Conservation (phyloP, 2,888 invertebrate species). For the Aromia moschata region DNA sequence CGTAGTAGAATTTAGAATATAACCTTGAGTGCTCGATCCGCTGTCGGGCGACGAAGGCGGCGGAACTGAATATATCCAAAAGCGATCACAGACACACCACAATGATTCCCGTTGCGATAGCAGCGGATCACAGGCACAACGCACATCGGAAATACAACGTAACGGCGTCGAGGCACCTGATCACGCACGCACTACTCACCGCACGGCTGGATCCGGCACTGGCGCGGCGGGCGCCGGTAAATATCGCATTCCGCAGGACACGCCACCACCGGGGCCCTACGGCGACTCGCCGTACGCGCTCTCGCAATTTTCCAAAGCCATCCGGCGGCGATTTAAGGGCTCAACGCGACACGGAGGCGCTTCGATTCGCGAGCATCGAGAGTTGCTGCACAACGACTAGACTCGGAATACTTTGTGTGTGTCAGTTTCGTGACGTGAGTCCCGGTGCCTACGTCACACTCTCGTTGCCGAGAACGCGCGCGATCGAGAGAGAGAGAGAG, state of each 20-base stretch:
- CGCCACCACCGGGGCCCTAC: constrained; percentile 1
- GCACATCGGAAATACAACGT: background rate
- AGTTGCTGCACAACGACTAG: constrained; percentile 22
- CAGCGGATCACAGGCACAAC: background rate
- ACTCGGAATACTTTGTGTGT: constrained; percentile 31
- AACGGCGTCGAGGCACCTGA: background rate
- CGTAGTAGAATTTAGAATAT: constrained; percentile 8
- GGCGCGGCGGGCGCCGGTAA: constrained; percentile 2
- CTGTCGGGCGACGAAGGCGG: background rate
- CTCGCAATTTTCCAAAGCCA: constrained; percentile 9
- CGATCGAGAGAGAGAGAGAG: too few species aligned
- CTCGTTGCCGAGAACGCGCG: constrained; percentile 40
- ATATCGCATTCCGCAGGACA: too few species aligned
- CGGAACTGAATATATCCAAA: background rate
- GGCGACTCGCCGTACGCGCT: background rate
- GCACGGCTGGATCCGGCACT: constrained; percentile 6
- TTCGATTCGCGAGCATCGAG: constrained; percentile 33
- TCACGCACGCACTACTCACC: background rate
- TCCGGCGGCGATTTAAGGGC: constrained; percentile 22
- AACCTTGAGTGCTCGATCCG: constrained; percentile 14
- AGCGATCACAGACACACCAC: background rate
- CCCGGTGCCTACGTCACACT: constrained; percentile 46
- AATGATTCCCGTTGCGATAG: background rate
- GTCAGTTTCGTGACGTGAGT: constrained; percentile 45
- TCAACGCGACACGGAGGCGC: constrained; percentile 27